Evolutionary conservation across 2,888 invertebrate species (phyloP).

Genomic region (Pachliopta kotzebuea): DNA sequence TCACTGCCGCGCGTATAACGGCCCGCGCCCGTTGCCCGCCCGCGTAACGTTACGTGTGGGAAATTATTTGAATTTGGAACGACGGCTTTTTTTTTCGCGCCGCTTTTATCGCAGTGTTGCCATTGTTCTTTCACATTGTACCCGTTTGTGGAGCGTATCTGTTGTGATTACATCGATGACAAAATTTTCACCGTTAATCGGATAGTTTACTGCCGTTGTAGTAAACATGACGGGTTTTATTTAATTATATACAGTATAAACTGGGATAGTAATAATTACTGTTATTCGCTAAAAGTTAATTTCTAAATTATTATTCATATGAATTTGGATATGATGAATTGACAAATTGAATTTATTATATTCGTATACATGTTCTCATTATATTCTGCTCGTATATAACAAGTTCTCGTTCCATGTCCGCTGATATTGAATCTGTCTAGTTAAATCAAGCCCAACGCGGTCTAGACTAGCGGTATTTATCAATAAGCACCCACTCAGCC

Average conservation of each 20-base stretch:
- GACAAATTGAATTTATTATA: not conserved
- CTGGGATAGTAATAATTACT: too few species aligned
- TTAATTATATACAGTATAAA: too few species aligned
- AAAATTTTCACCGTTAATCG: slow-evolving; percentile 39
- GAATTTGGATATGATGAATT: too few species aligned
- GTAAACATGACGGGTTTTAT: too few species aligned
- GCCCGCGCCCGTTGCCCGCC: slow-evolving; percentile 74
- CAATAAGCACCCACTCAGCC: slow-evolving; percentile 50
- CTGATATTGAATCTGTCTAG: slow-evolving; percentile 13
- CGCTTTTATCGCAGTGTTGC: slow-evolving; percentile 61
- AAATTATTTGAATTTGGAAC: slow-evolving; percentile 80
- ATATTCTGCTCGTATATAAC: not conserved
- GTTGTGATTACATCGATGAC: slow-evolving; percentile 40
- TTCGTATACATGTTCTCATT: not conserved
- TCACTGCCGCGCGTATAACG: slow-evolving; percentile 79
- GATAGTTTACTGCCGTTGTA: not conserved
- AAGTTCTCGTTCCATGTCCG: not conserved
- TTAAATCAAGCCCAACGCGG: slow-evolving; percentile 25
- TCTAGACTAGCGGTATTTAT: slow-evolving; percentile 42
- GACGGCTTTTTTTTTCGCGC: slow-evolving; percentile 55
- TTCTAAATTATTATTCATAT: too few species aligned
- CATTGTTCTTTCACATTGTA: slow-evolving; percentile 66
- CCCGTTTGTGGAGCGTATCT: slow-evolving; percentile 64
- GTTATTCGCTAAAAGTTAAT: too few species aligned
- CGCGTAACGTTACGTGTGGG: slow-evolving; percentile 81